Percentiles rank a stretch among this genome's conserved stretches.
These are phyloP conservation scores for Serripes groenlandicus DNA, from an alignment of 2,888 invertebrate genomes.

Conservation along the genomic window DNA sequence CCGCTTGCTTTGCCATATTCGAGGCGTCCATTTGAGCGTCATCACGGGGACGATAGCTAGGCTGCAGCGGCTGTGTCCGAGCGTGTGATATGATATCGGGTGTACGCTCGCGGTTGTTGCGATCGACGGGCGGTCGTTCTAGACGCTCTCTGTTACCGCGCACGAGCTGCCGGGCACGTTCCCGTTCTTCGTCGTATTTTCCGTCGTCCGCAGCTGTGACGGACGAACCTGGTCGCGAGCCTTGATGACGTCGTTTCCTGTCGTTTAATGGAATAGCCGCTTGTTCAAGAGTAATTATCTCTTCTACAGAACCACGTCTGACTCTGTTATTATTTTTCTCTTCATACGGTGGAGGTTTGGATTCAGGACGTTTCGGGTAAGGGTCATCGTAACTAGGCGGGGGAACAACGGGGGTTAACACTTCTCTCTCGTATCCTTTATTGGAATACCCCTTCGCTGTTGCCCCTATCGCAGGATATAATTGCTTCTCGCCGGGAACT, in stretches of 20 bases:
- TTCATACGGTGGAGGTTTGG: slow-evolving; percentile 70
- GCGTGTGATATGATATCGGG: slow-evolving; percentile 64
- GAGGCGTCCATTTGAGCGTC: slow-evolving; percentile 46
- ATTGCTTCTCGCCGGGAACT: slow-evolving; percentile 62
- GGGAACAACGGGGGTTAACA: slow-evolving; percentile 28
- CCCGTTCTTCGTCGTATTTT: slow-evolving; percentile 49
- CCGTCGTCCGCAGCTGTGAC: neutral
- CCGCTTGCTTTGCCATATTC: slow-evolving; percentile 72
- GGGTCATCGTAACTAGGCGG: slow-evolving; percentile 54
- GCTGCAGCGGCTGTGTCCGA: slow-evolving; percentile 56
- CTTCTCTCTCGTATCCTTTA: slow-evolving; percentile 52
- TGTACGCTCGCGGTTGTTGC: slow-evolving; percentile 39
- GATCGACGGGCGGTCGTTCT: slow-evolving; percentile 31
- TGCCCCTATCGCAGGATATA: slow-evolving; percentile 18
- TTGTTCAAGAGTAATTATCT: slow-evolving; percentile 63
- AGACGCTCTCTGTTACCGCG: slow-evolving; percentile 53
- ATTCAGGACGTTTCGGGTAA: slow-evolving; percentile 42
- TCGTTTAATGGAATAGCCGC: slow-evolving; percentile 33
- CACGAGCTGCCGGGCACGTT: slow-evolving; percentile 58
- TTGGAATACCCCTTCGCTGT: slow-evolving; percentile 38
- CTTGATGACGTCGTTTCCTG: slow-evolving; percentile 52
- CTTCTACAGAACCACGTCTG: slow-evolving; percentile 62
- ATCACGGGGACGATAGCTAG: slow-evolving; percentile 48
- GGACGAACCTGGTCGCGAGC: slow-evolving; percentile 27
- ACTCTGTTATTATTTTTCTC: slow-evolving; percentile 48